Base-by-base conservation (phyloP, 2,113 vertebrate species). In the Mellivora capensis region DNA sequence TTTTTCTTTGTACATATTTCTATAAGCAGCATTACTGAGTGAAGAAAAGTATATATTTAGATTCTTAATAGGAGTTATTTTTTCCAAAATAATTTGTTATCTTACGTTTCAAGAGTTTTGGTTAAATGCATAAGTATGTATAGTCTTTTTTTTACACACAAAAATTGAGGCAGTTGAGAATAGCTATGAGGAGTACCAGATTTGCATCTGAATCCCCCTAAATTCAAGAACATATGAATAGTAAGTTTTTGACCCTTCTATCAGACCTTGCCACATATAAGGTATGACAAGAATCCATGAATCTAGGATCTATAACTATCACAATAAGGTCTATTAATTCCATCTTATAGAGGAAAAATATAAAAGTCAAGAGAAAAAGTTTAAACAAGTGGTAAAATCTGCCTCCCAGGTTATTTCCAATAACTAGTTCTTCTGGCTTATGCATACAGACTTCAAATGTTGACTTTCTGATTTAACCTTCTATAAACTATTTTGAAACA, bases 401-500 rank as follows among this genome's bases (percentile, higher is more conserved):
- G 14, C 82, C 44, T 82, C 49, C 34, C 27, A 37, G 47, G 88
- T 96, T 94, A 49, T 93, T 97, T 93, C 96, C 84, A 81, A 69
- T 64, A 82, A n/a, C 39, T n/a, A 2, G 61, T 49, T 42, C n/a
- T 72, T 94, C 83, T 91, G 85, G 39, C 12, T 0, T 23, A 34
- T 21, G 42, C 94, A 64, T 34, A 37, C 42, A 88, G 91, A 95
- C 90, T 93, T 97, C 95, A 96, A 79, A 95, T 87, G 80, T 64
- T 61, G 42, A 85, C 67, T 97, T 96, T 97, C 92, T 94, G 85
- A 98, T 97, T 96, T 97, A 94, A 94, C 86, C 92, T 87, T 91
- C 85, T 67, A 96, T 93, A 96, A 69, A 96, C 79, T 93, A 93
- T 97, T 98, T 98, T 97, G 97, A 96, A 97, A 93, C 9, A 9